phyloP scores from a whole-genome alignment of 2,888 invertebrate species.

The Eupithecia pulchellata region DNA sequence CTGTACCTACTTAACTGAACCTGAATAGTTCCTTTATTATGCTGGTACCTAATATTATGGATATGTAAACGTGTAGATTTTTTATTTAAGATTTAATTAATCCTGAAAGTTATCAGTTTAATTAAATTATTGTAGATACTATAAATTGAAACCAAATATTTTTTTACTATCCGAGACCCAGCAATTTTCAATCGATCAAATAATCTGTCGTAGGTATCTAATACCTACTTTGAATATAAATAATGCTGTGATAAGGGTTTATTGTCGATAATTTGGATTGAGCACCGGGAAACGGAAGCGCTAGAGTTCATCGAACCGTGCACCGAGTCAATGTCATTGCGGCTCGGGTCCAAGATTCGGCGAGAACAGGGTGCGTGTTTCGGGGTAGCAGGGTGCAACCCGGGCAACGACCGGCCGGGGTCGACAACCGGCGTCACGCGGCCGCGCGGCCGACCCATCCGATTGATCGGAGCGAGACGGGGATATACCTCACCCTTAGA shows the following conservation, averaged over 20 bases:
- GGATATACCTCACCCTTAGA: slow-evolving; percentile 72
- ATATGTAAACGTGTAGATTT: background rate
- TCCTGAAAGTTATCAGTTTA: background rate
- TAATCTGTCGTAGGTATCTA: background rate
- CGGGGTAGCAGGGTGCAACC: slow-evolving; percentile 83
- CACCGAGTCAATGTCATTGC: slow-evolving; percentile 81
- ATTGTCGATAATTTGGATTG: slow-evolving; percentile 52
- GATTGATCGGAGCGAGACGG: slow-evolving; percentile 82
- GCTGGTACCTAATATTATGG: background rate
- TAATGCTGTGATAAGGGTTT: slow-evolving; percentile 45
- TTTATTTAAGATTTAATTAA: background rate
- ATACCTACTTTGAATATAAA: background rate
- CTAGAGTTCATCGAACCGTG: slow-evolving; percentile 71
- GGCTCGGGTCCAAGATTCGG: slow-evolving; percentile 77
- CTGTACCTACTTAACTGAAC: too few species aligned
- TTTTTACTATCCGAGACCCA: background rate
- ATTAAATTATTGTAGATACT: background rate
- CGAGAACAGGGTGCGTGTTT: slow-evolving; percentile 72
- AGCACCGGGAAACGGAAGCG: slow-evolving; percentile 75
- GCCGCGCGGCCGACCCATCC: slow-evolving; percentile 76
- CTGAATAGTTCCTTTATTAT: too few species aligned
- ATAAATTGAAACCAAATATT: background rate
- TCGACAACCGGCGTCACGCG: slow-evolving; percentile 82
- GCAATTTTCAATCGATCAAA: background rate
- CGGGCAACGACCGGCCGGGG: slow-evolving; percentile 82